Conservation (phyloP, 2,797 vertebrate genomes). For the Rostrhamus sociabilis region DNA sequence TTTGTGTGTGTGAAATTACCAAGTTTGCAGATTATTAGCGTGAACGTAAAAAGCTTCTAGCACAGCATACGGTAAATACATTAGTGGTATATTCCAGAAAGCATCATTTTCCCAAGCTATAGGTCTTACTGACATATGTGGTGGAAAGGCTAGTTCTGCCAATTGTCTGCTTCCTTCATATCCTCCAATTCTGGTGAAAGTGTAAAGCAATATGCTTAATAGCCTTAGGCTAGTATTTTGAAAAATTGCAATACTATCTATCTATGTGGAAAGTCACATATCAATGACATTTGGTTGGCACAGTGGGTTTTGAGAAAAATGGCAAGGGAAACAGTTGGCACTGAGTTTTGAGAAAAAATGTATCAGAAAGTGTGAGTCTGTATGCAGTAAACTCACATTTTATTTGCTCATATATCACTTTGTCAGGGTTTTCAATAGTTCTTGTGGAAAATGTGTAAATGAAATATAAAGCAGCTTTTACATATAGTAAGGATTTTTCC, state of each 20-base stretch:
- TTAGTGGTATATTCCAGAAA: constrained; percentile 19
- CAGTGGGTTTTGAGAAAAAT: constrained; percentile 2
- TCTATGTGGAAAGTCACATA: constrained; percentile 18
- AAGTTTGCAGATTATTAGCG: not conserved
- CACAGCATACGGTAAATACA: constrained; percentile 12
- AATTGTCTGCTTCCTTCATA: constrained; percentile 39
- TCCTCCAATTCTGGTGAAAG: not conserved
- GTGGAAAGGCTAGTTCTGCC: constrained; percentile 28
- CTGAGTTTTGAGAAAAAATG: not conserved
- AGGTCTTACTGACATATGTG: constrained; percentile 49
- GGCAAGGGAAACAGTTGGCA: constrained; percentile 10
- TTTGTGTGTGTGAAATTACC: constrained; percentile 6
- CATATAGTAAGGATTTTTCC: not conserved
- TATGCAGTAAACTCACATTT: not conserved
- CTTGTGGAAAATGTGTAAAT: constrained; percentile 30
- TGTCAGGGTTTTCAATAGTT: constrained; percentile 25
- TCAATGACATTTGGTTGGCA: constrained; percentile 42
- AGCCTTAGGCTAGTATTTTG: not conserved
- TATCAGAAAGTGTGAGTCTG: constrained; percentile 17
- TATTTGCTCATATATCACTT: constrained; percentile 47
- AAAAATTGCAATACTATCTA: not conserved
- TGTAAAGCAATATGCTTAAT: constrained; percentile 25
- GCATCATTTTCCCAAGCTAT: constrained; percentile 30
- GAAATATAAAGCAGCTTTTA: not conserved
- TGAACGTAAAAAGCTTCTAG: constrained; percentile 2